Conservation (phyloP, 2,113 vertebrate genomes). For the Argyrosomus japonicus region DNA sequence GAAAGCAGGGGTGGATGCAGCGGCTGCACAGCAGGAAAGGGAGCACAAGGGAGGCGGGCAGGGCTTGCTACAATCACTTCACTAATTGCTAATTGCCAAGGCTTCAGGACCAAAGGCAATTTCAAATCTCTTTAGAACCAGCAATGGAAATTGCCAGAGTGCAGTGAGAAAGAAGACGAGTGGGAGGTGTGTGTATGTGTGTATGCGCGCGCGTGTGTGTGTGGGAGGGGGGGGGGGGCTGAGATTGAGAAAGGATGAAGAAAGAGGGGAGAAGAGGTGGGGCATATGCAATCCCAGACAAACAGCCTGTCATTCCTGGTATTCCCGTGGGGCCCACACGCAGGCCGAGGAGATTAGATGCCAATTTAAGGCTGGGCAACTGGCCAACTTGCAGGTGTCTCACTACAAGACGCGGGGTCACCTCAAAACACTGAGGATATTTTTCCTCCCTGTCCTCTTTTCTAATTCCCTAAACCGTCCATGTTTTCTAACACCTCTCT, state of each 20-base stretch:
- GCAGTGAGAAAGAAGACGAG: constrained; percentile 64
- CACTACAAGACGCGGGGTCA: constrained; percentile 78
- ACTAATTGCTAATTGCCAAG: constrained; percentile 83
- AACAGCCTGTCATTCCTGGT: constrained; percentile 82
- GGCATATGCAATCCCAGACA: constrained; percentile 82
- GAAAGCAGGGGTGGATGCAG: constrained; percentile 49
- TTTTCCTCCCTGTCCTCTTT: constrained; percentile 60
- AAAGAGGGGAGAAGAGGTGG: constrained; percentile 54
- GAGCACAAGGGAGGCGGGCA: constrained; percentile 54
- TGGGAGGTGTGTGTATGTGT: constrained; percentile 43
- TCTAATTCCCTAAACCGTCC: constrained; percentile 58
- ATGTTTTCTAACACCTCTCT: constrained; percentile 46
- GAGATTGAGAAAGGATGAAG: constrained; percentile 61
- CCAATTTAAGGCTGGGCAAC: constrained; percentile 80
- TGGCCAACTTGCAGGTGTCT: constrained; percentile 80
- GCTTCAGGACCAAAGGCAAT: constrained; percentile 81
- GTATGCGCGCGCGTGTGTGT: constrained; percentile 30
- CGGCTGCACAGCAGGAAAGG: constrained; percentile 55
- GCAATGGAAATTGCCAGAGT: constrained; percentile 79
- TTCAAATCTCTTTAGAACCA: constrained; percentile 81
- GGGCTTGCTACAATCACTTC: constrained; percentile 75
- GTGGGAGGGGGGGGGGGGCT: background rate
- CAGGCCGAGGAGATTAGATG: constrained; percentile 81
- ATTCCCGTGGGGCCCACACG: constrained; percentile 71
- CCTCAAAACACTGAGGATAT: constrained; percentile 74